Conservation (phyloP, 2,797 vertebrate genomes). For the Aplochiton taeniatus region DNA sequence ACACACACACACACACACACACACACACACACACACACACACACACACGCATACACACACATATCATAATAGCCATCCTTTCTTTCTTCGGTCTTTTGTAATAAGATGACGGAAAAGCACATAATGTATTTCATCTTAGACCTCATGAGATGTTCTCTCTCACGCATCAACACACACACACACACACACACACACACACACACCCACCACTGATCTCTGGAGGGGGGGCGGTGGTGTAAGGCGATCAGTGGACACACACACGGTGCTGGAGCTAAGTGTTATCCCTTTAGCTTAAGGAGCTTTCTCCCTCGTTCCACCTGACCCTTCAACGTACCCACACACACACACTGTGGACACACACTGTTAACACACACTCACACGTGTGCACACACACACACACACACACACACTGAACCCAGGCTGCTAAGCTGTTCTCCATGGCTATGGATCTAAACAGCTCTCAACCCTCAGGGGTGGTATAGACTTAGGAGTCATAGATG, state of each 20-base stretch:
- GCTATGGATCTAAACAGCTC: too few relatives aligned
- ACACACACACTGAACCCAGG: conserved; percentile 23
- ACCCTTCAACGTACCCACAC: conserved; percentile 43
- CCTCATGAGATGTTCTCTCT: too few relatives aligned
- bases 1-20: background rate
- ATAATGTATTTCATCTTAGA: too few relatives aligned
- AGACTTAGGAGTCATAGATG: too few relatives aligned
- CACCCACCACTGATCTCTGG: too few relatives aligned
- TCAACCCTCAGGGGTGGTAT: too few relatives aligned
- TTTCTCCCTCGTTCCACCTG: conserved; percentile 53
- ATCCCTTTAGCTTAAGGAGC: conserved; percentile 61
- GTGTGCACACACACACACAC: conserved; percentile 21
- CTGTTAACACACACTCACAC: conserved; percentile 56
- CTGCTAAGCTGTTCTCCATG: too few relatives aligned
- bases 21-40: conserved; percentile 8
- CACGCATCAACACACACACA: background rate
- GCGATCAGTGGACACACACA: conserved; percentile 50
- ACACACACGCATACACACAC: conserved; percentile 1
- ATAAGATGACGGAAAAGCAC: too few relatives aligned
- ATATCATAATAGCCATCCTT: conserved; percentile 43
- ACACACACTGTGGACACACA: conserved; percentile 40
- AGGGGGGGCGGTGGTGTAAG: conserved; percentile 27
- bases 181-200: background rate
- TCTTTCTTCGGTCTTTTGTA: conserved; percentile 33
- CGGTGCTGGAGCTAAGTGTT: conserved; percentile 61